phyloP scores from a whole-genome alignment of 2,888 invertebrate genomes.

The Theretra japonica region DNA sequence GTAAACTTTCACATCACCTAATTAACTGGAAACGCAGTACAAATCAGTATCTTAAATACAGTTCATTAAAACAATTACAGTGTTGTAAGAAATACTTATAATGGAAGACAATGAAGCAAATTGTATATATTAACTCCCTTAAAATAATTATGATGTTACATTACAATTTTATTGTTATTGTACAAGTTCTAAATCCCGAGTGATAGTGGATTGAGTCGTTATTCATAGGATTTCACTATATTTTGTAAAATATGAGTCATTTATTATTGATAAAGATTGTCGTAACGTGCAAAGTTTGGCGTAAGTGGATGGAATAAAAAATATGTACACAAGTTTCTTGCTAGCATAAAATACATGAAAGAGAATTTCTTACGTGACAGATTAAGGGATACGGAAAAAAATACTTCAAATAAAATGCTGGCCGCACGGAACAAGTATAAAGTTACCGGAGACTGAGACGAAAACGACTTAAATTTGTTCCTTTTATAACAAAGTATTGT shows the following conservation, averaged over 20 bases:
- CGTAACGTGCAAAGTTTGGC: constrained; percentile 34
- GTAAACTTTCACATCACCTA: background rate
- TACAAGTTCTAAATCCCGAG: background rate
- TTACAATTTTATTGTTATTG: background rate
- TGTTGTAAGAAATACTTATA: constrained; percentile 9
- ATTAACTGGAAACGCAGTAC: background rate
- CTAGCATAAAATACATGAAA: constrained; percentile 2
- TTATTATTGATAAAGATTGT: constrained; percentile 2
- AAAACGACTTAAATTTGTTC: background rate
- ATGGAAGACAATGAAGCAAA: constrained; percentile 31
- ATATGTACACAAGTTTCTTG: background rate
- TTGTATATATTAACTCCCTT: constrained; percentile 29
- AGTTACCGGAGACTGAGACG: background rate
- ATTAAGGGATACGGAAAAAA: background rate
- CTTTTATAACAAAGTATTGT: constrained; percentile 36
- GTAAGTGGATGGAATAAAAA: constrained; percentile 36
- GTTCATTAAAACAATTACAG: background rate
- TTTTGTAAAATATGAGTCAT: background rate
- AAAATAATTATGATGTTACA: background rate
- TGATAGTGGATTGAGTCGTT: background rate
- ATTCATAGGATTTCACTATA: background rate
- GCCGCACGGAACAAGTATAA: background rate
- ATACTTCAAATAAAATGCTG: constrained; percentile 4
- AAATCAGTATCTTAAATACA: constrained; percentile 1
- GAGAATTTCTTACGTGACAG: constrained; percentile 5